A percentile compares a stretch with the other conserved stretches of the same genome.
Evolutionary conservation across 2,888 invertebrate species (phyloP).

Genomic region (Hypena proboscidalis): DNA sequence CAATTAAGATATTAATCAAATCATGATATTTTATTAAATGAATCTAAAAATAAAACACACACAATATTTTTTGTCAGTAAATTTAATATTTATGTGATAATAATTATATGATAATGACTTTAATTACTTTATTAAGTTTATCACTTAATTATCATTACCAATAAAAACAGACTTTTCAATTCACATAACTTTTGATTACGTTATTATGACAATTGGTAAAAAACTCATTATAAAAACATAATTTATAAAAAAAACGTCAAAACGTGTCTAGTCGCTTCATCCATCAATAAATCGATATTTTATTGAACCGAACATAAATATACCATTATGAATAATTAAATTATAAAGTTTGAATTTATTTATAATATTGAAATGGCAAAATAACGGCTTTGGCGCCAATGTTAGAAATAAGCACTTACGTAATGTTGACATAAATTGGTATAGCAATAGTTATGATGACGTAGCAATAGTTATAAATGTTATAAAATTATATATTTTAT

Average conservation of each 20-base stretch:
- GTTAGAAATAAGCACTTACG: slow-evolving; percentile 6
- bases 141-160: background rate
- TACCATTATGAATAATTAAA: slow-evolving; percentile 27
- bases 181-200: background rate
- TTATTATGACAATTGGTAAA: slow-evolving; percentile 1
- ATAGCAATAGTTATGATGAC: background rate
- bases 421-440: slow-evolving; percentile 14
- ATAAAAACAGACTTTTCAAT: slow-evolving; percentile 4
- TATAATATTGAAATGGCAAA: slow-evolving; percentile 1
- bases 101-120: background rate
- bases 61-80: no score
- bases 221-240: background rate
- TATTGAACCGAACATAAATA: slow-evolving; percentile 34
- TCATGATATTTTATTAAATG: no score
- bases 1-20: no score
- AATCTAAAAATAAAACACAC: no score
- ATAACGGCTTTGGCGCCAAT: slow-evolving; percentile 2
- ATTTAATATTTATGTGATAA: background rate
- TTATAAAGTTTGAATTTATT: slow-evolving; percentile 15
- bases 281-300: slow-evolving; percentile 21
- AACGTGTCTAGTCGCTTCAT: slow-evolving; percentile 23
- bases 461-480: no score
- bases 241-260: slow-evolving; percentile 18
- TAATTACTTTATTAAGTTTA: slow-evolving; percentile 4
- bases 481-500: no score